These are phyloP conservation scores for Silurus meridionalis DNA, from an alignment of 2,113 vertebrate species.

Conservation along the genomic window DNA sequence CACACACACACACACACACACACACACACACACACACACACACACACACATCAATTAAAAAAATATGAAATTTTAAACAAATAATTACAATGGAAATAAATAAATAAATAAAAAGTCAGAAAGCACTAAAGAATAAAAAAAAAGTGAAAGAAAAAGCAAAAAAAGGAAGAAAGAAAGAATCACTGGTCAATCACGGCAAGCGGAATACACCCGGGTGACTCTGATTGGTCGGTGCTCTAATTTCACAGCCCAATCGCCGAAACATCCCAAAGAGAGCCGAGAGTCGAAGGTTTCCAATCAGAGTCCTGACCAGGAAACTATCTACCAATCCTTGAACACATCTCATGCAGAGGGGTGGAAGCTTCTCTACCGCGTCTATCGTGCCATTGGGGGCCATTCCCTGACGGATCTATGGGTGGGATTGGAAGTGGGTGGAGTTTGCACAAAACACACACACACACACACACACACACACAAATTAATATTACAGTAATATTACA, in stretches of 20 bases:
- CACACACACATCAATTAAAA: background rate
- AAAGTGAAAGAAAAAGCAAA: background rate
- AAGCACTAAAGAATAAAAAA: background rate
- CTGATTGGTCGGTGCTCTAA: slow-evolving; percentile 40
- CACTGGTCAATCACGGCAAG: slow-evolving; percentile 8
- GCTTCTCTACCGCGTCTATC: slow-evolving; percentile 70
- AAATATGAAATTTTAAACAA: background rate
- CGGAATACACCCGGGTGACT: slow-evolving; percentile 4
- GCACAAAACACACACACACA: slow-evolving; percentile 3
- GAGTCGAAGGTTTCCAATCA: slow-evolving; percentile 39
- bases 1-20: slow-evolving; percentile 15
- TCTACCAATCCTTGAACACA: slow-evolving; percentile 49
- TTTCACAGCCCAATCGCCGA: background rate
- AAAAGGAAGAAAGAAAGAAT: background rate
- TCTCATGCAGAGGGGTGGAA: slow-evolving; percentile 46
- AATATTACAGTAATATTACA: background rate
- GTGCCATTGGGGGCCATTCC: slow-evolving; percentile 69
- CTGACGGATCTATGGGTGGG: slow-evolving; percentile 60
- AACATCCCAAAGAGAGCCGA: background rate
- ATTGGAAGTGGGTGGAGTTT: slow-evolving; percentile 46
- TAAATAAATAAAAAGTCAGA: background rate
- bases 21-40: slow-evolving; percentile 4
- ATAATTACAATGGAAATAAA: background rate
- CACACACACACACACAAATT: slow-evolving; percentile 15
- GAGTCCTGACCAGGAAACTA: slow-evolving; percentile 12